Percentiles rank a stretch among this genome's conserved stretches.
phyloP scores from a whole-genome alignment of 2,113 vertebrate genomes.

The Scophthalmus maximus region DNA sequence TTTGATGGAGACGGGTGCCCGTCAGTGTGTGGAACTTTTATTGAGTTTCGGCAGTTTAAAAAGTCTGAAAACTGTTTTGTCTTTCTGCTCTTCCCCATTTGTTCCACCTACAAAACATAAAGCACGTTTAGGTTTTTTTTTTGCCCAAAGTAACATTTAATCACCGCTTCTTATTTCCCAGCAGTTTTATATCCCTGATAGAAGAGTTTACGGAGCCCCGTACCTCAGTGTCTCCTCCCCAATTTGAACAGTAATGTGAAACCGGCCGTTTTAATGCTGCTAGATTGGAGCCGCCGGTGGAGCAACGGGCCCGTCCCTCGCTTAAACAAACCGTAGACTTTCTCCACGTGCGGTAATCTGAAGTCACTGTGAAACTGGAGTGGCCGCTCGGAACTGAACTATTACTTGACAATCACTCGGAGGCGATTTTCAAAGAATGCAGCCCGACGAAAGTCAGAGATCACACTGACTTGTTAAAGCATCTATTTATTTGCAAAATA shows the following conservation, averaged over 20 bases:
- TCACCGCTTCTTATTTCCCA: constrained; percentile 30
- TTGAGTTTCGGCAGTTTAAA: background rate
- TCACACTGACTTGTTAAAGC: constrained; percentile 8
- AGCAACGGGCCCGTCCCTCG: background rate
- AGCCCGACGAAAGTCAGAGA: constrained; percentile 13
- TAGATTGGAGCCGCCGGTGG: constrained; percentile 25
- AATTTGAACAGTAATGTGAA: constrained; percentile 25
- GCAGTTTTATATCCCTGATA: constrained; percentile 21
- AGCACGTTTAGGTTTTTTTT: constrained; percentile 16
- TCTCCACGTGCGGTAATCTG: constrained; percentile 3
- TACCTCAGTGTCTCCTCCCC: background rate
- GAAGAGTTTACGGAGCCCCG: constrained; percentile 8
- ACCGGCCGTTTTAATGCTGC: constrained; percentile 26
- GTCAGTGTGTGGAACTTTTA: background rate
- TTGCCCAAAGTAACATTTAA: constrained; percentile 40
- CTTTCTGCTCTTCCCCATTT: constrained; percentile 2
- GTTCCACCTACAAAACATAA: constrained; percentile 22
- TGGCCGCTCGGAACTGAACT: constrained; percentile 25
- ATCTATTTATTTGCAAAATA: constrained; percentile 27
- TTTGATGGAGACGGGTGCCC: no score
- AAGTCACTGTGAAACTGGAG: constrained; percentile 26
- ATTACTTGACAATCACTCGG: constrained; percentile 34
- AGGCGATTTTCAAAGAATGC: constrained; percentile 11
- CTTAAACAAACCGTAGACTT: constrained; percentile 14
- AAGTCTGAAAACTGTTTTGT: background rate